A percentile compares a stretch with the other conserved stretches of the same genome.
phyloP scores from a whole-genome alignment of 2,888 invertebrate species.

The Clitarchus hookeri region DNA sequence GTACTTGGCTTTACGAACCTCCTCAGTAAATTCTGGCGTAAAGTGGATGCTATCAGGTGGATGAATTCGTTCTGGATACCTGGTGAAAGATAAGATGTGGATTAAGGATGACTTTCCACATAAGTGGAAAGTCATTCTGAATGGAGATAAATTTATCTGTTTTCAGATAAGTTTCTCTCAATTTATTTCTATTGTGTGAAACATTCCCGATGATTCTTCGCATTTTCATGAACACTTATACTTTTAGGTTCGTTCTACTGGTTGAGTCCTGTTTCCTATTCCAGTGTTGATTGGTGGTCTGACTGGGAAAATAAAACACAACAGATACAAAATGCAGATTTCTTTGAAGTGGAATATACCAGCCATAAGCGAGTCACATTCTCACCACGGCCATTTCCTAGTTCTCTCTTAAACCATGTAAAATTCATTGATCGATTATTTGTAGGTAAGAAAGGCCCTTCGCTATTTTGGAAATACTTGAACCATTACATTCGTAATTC shows the following conservation, averaged over 20 bases:
- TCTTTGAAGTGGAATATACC: neutral
- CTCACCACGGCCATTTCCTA: neutral
- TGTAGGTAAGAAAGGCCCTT: neutral
- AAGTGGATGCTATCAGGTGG: constrained; percentile 27
- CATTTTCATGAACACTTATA: constrained; percentile 22
- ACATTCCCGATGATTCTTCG: neutral
- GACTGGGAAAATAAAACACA: neutral
- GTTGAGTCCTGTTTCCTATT: neutral
- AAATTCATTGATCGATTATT: constrained; percentile 15
- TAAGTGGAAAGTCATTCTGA: constrained; percentile 30
- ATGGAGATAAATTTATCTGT: constrained; percentile 30
- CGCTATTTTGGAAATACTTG: neutral
- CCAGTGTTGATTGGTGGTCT: constrained; percentile 3
- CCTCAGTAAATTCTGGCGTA: constrained; percentile 37
- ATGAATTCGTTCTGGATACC: constrained; percentile 35
- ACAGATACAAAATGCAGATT: neutral
- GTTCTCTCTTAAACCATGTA: neutral
- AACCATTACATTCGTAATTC: neutral
- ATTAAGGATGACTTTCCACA: constrained; percentile 28
- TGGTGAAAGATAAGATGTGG: constrained; percentile 34
- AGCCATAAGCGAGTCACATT: neutral
- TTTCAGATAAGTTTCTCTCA: neutral
- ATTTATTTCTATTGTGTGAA: neutral
- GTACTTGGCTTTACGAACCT: constrained; percentile 44
- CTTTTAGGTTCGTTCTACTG: constrained; percentile 23